phyloP scores from a whole-genome alignment of 2,113 vertebrate species.

The Colinus virginianus region DNA sequence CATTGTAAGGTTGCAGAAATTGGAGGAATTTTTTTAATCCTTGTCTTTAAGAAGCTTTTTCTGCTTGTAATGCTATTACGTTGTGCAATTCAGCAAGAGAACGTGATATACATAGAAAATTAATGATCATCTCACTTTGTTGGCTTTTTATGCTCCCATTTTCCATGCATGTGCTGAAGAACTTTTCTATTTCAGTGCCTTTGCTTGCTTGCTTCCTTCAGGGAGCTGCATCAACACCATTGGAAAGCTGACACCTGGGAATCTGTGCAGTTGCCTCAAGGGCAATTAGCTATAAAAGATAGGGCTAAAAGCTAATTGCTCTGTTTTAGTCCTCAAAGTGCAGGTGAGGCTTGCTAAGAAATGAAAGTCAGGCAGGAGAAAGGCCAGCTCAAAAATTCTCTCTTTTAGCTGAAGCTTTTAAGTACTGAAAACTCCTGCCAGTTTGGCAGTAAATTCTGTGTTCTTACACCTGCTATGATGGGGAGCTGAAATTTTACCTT shows the following conservation, averaged over 20 bases:
- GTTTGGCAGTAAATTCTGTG: background rate
- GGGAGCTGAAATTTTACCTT: background rate
- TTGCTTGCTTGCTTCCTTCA: constrained; percentile 11
- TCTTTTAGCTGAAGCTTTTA: background rate
- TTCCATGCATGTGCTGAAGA: background rate
- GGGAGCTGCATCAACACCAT: constrained; percentile 19
- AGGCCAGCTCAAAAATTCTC: background rate
- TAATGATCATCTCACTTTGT: background rate
- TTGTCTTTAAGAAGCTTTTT: constrained; percentile 29
- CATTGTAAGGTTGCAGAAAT: background rate
- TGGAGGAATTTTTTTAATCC: background rate
- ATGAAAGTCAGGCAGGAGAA: background rate
- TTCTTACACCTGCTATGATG: background rate
- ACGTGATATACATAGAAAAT: constrained; percentile 39
- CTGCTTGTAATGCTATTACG: background rate
- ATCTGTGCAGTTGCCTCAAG: constrained; percentile 37
- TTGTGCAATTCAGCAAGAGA: constrained; percentile 25
- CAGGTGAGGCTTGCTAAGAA: constrained; percentile 19
- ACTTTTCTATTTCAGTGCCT: constrained; percentile 46
- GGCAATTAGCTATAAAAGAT: constrained; percentile 48
- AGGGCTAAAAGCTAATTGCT: constrained; percentile 62
- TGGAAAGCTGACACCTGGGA: constrained; percentile 52
- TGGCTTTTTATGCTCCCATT: constrained; percentile 47
- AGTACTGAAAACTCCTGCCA: background rate
- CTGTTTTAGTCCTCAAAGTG: constrained; percentile 25